phyloP scores from a whole-genome alignment of 2,888 invertebrate genomes.

The Lepidocyrtoides sp. region DNA sequence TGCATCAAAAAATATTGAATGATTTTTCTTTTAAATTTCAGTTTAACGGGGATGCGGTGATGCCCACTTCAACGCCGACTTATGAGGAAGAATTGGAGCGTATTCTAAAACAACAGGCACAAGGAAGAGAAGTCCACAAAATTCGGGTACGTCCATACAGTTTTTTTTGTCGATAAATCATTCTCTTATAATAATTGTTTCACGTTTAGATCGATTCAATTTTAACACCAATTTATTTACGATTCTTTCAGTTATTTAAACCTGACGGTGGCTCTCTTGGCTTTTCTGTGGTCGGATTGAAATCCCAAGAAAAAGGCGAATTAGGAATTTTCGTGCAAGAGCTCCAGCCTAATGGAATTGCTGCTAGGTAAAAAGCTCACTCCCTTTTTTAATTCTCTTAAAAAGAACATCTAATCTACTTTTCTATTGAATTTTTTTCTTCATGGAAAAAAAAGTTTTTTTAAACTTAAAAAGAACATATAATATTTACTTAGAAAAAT shows the following conservation, averaged over 20 bases:
- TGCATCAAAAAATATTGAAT: neutral
- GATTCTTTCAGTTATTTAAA: conserved; percentile 88
- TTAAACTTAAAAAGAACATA: neutral
- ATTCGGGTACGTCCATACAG: conserved; percentile 87
- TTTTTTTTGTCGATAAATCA: neutral
- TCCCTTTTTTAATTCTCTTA: conserved; percentile 6
- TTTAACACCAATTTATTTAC: neutral
- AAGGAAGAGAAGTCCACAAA: conserved; percentile 89
- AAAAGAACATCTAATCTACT: conserved; percentile 10
- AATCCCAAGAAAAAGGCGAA: conserved; percentile 89
- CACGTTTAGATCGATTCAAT: neutral
- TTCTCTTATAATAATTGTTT: no score
- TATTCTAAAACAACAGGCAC: conserved; percentile 88
- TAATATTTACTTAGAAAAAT: neutral
- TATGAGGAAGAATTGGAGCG: conserved; percentile 89
- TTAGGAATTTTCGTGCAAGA: conserved; percentile 90
- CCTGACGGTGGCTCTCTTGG: conserved; percentile 91
- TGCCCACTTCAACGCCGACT: conserved; percentile 88
- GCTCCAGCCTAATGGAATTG: conserved; percentile 90
- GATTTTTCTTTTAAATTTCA: conserved; percentile 23
- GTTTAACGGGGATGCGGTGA: conserved; percentile 87
- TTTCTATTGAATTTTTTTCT: conserved; percentile 35
- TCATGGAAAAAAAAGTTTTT: neutral
- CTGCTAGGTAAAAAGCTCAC: conserved; percentile 88
- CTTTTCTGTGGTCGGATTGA: conserved; percentile 90